A percentile compares a stretch with the other conserved stretches of the same genome.
These are phyloP conservation scores for Campoletis raptor DNA, from an alignment of 2,888 invertebrate species.

Conservation along the genomic window DNA sequence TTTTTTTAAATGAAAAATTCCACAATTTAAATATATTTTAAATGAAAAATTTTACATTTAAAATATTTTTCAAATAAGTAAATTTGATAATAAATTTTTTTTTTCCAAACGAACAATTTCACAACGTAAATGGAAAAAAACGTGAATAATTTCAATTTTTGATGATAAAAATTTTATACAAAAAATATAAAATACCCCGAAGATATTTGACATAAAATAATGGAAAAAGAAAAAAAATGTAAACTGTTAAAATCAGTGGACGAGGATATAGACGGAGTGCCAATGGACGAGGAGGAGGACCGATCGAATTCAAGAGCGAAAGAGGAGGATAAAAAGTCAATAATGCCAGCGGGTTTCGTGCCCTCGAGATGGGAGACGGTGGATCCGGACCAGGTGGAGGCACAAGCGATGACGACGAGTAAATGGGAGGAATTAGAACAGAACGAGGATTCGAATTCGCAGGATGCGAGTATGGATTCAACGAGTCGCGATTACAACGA, in stretches of 20 bases:
- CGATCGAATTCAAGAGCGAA: slow-evolving; percentile 74
- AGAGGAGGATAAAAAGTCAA: slow-evolving; percentile 82
- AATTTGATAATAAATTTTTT: no score
- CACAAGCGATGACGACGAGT: slow-evolving; percentile 94
- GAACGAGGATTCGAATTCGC: slow-evolving; percentile 83
- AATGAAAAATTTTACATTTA: no score
- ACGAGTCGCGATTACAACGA: slow-evolving; percentile 87
- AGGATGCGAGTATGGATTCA: slow-evolving; percentile 85
- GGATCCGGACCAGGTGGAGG: slow-evolving; percentile 93
- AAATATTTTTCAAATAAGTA: no score
- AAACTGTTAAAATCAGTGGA: slow-evolving; percentile 86
- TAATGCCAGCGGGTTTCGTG: slow-evolving; percentile 90
- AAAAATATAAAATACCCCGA: not conserved
- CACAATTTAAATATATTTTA: no score
- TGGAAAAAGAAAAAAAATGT: not conserved
- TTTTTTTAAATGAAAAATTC: no score
- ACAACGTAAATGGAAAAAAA: no score
- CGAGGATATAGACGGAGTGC: slow-evolving; percentile 92
- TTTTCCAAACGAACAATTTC: no score
- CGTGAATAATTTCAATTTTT: not conserved
- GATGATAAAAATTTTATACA: not conserved
- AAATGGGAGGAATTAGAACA: slow-evolving; percentile 94
- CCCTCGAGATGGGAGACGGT: slow-evolving; percentile 99
- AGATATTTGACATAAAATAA: not conserved
- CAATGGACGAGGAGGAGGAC: slow-evolving; percentile 85